Evolutionary conservation across 2,113 vertebrate genomes (phyloP).

Genomic region (Meles meles): DNA sequence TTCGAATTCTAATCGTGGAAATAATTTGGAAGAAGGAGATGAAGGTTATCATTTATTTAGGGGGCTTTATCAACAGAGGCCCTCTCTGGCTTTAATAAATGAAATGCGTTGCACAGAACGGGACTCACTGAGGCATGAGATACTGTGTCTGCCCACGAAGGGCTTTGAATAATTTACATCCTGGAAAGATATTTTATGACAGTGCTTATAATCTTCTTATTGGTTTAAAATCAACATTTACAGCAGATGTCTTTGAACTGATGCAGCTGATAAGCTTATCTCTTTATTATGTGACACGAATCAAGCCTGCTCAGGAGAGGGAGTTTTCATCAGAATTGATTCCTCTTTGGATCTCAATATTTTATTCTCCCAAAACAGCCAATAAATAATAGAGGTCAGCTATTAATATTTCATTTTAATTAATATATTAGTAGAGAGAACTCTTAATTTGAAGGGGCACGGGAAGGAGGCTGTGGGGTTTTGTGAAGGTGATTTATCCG

Average conservation of each 20-base stretch:
- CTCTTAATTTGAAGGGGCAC: constrained; percentile 42
- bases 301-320: not conserved
- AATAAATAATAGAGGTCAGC: constrained; percentile 65
- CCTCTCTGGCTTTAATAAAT: constrained; percentile 61
- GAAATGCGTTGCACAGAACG: not conserved
- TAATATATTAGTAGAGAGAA: constrained; percentile 60
- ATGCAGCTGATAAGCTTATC: constrained; percentile 55
- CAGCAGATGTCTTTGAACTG: constrained; percentile 56
- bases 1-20: constrained; percentile 69
- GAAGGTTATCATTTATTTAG: constrained; percentile 71
- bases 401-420: constrained; percentile 72
- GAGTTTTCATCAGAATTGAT: constrained; percentile 37
- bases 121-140: constrained; percentile 55
- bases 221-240: constrained; percentile 67
- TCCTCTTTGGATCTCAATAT: constrained; percentile 58
- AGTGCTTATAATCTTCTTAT: constrained; percentile 53
- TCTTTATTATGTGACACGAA: constrained; percentile 61
- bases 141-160: constrained; percentile 39
- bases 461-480: not conserved
- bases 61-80: constrained; percentile 60
- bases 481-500: not conserved
- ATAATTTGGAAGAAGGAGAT: constrained; percentile 71
- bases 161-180: constrained; percentile 66
- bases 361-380: constrained; percentile 54
- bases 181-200: constrained; percentile 64